These are phyloP conservation scores for Aurelia aurita DNA, from an alignment of 30 jellyfish, hydroid and myxozoan genomes.

Conservation along the genomic window DNA sequence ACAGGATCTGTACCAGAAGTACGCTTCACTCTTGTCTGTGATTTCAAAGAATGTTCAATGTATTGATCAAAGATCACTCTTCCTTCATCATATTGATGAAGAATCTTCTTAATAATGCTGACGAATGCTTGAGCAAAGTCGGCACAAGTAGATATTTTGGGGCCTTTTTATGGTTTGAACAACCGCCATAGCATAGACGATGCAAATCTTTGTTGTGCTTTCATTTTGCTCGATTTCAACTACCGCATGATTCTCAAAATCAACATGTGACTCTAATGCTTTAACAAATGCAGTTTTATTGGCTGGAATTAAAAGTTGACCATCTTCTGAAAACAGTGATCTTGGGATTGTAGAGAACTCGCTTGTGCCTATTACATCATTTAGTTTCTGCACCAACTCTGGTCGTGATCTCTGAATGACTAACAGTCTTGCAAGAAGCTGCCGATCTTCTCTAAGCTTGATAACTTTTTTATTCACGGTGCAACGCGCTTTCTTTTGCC, in stretches of 20 bases:
- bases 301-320: neutral
- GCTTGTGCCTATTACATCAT: conserved; percentile 20
- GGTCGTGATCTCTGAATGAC: conserved; percentile 42
- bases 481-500: too few species aligned
- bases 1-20: too few species aligned
- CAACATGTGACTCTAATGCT: too few species aligned
- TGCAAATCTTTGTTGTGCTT: too few species aligned
- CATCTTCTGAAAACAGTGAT: conserved; percentile 51
- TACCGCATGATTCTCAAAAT: too few species aligned
- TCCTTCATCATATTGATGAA: neutral
- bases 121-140: conserved; percentile 35
- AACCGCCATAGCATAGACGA: too few species aligned
- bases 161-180: conserved; percentile 10
- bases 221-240: too few species aligned
- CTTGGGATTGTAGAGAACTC: conserved; percentile 35
- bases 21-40: too few species aligned
- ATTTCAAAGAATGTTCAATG: too few species aligned
- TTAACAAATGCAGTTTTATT: neutral
- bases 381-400: conserved; percentile 16
- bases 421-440: conserved; percentile 36
- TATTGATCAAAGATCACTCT: too few species aligned
- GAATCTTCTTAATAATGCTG: neutral
- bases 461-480: too few species aligned
- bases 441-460: neutral
- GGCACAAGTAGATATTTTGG: conserved; percentile 16